phyloP scores from a whole-genome alignment of 2,113 vertebrate species.

The Catharus bicknelli region DNA sequence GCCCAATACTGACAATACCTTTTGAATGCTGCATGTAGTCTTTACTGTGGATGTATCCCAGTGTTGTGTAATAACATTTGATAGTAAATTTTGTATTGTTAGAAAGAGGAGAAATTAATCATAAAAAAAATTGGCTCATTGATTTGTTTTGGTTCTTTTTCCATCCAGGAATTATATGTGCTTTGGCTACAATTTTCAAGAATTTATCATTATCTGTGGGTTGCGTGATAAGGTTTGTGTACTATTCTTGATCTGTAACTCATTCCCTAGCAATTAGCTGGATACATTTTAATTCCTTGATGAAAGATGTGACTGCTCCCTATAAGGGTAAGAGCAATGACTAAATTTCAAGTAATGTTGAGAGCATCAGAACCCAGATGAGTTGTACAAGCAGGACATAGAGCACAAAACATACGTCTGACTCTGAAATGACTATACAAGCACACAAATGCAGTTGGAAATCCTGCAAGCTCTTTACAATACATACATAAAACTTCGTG shows the following conservation, averaged over 20 bases:
- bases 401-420: no score
- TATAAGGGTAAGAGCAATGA: background rate
- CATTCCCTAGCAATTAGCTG: background rate
- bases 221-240: background rate
- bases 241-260: constrained; percentile 15
- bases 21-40: background rate
- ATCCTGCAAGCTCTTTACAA: background rate
- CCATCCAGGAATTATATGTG: background rate
- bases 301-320: background rate
- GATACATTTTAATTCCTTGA: background rate
- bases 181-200: background rate
- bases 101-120: background rate
- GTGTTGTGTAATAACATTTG: background rate
- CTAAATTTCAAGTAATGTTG: background rate
- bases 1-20: background rate
- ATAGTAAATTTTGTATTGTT: background rate
- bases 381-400: no score
- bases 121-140: background rate
- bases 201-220: background rate
- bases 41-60: background rate
- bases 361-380: no score
- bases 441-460: background rate
- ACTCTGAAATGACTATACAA: background rate
- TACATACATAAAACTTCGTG: background rate
- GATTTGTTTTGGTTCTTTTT: background rate